phyloP scores from a whole-genome alignment of 2,797 vertebrate species.

The Pangasius sanitwongsei region DNA sequence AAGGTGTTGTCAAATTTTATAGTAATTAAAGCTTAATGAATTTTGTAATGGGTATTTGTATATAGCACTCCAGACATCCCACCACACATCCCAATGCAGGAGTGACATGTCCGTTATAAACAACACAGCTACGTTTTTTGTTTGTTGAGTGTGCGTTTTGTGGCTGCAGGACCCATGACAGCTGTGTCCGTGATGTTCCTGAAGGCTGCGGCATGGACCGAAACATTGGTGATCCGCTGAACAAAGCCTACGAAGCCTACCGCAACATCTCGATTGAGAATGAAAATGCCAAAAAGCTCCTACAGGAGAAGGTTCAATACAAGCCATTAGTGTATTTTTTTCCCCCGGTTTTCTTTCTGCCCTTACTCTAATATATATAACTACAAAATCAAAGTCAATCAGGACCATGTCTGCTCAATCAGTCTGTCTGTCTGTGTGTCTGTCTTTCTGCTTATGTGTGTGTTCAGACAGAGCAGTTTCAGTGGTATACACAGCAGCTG shows the following conservation, averaged over 20 bases:
- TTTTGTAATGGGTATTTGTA: not conserved
- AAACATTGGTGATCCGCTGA: conserved; percentile 96
- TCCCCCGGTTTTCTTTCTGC: not conserved
- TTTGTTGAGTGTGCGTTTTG: conserved; percentile 27
- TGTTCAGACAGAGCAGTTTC: conserved; percentile 86
- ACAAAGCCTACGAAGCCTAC: conserved; percentile 97
- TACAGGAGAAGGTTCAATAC: conserved; percentile 85
- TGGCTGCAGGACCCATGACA: conserved; percentile 72
- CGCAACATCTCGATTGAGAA: conserved; percentile 93
- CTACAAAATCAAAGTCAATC: not conserved
- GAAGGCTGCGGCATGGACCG: conserved; percentile 90
- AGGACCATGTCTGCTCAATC: not conserved
- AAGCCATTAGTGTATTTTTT: not conserved
- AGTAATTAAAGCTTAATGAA: not conserved
- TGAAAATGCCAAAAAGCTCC: conserved; percentile 85
- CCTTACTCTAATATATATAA: not conserved
- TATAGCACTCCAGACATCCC: not conserved
- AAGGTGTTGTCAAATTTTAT: not conserved
- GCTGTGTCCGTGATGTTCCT: conserved; percentile 88
- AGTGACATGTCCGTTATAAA: not conserved
- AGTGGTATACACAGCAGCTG: conserved; percentile 85
- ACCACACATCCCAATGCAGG: not conserved
- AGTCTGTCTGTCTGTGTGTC: not conserved
- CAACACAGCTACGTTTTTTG: not conserved
- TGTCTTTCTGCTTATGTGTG: conserved; percentile 1